Percentiles rank a stretch among this genome's conserved stretches.
These are phyloP conservation scores for Clepsis dumicolana DNA, from an alignment of 2,888 invertebrate genomes.

Conservation along the genomic window DNA sequence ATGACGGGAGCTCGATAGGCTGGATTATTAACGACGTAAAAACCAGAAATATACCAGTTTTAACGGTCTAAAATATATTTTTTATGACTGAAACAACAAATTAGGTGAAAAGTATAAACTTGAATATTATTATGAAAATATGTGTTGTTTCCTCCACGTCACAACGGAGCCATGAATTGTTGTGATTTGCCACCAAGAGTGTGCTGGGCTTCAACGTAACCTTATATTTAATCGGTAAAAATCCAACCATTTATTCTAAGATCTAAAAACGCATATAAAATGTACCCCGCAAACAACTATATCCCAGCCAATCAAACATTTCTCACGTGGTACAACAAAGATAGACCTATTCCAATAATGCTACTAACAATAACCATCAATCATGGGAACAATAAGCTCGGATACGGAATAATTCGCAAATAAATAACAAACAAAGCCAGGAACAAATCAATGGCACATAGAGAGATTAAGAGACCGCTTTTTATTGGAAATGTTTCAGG, in stretches of 20 bases:
- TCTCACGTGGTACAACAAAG: constrained; percentile 11
- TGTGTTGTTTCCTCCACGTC: too few relatives aligned
- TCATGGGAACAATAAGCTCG: constrained; percentile 39
- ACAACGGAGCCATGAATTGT: too few relatives aligned
- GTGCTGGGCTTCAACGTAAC: too few relatives aligned
- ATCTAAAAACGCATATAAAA: neutral
- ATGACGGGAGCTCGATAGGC: neutral
- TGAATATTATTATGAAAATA: too few relatives aligned
- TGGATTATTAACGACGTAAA: neutral
- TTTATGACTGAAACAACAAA: too few relatives aligned
- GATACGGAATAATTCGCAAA: constrained; percentile 39
- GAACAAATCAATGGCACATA: constrained; percentile 38
- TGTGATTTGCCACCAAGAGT: too few relatives aligned
- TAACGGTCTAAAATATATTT: too few relatives aligned
- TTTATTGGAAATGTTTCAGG: constrained; percentile 32
- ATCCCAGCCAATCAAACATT: neutral
- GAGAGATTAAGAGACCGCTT: constrained; percentile 36
- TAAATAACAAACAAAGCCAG: constrained; percentile 36
- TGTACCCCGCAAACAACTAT: neutral
- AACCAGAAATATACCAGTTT: neutral
- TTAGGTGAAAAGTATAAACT: too few relatives aligned
- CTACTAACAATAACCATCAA: constrained; percentile 39
- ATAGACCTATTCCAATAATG: constrained; percentile 40
- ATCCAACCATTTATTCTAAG: too few relatives aligned
- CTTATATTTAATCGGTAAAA: too few relatives aligned